phyloP scores from a whole-genome alignment of 1,140 invertebrate species.

The Harpegnathos saltator region DNA sequence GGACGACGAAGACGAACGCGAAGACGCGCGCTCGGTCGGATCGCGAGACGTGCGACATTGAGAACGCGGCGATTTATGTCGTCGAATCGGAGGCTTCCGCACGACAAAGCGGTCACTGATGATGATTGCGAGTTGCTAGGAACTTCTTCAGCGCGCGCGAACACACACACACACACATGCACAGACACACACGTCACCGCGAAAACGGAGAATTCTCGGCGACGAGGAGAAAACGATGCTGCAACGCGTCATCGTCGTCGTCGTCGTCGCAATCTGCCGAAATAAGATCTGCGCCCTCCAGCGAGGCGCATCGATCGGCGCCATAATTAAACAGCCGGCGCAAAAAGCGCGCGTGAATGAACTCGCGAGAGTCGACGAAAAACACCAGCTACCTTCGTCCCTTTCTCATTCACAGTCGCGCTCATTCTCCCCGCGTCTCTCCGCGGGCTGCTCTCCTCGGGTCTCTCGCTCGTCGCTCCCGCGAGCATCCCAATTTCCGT shows the following conservation, averaged over 20 bases:
- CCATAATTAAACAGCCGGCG: not conserved
- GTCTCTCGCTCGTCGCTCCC: no score
- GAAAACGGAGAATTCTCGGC: no score
- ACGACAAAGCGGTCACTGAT: no score
- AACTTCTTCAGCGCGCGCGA: no score
- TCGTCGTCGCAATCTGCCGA: not conserved
- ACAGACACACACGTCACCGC: no score
- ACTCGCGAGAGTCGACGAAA: not conserved
- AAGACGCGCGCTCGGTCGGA: not conserved
- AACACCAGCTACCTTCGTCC: not conserved
- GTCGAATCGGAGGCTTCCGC: not conserved
- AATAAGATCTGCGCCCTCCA: not conserved
- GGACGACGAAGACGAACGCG: not conserved
- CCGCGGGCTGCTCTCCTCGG: not conserved
- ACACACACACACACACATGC: no score
- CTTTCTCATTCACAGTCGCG: not conserved
- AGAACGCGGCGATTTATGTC: not conserved
- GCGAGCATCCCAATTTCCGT: no score
- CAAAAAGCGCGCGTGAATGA: constrained; percentile 21
- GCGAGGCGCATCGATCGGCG: not conserved
- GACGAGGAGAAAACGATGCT: not conserved
- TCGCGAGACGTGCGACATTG: constrained; percentile 4
- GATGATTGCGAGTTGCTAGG: no score
- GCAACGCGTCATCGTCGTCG: not conserved
- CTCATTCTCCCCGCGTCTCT: not conserved